Conservation (phyloP, 1,140 invertebrate genomes). For the Sitobion miscanthi region DNA sequence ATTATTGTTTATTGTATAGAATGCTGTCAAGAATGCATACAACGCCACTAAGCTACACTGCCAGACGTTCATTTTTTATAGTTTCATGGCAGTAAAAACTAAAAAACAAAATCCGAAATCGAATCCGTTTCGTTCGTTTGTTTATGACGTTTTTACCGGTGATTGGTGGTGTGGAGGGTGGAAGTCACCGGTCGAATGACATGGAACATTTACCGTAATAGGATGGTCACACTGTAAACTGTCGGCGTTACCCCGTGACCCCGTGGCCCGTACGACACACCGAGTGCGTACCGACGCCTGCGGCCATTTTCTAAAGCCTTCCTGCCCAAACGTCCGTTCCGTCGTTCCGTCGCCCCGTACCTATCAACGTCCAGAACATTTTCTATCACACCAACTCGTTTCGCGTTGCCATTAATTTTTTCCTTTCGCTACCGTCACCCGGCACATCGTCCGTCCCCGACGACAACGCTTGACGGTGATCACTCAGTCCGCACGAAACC, state of each 20-base stretch:
- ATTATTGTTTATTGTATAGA: no score
- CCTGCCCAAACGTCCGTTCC: not conserved
- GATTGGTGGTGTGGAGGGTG: not conserved
- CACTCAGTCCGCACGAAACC: not conserved
- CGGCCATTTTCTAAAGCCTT: constrained; percentile 18
- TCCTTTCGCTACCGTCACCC: not conserved
- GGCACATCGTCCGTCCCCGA: not conserved
- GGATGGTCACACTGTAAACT: constrained; percentile 26
- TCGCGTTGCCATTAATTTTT: not conserved
- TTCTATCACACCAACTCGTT: no score
- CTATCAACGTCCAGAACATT: not conserved
- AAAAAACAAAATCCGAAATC: not conserved
- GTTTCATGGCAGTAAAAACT: not conserved
- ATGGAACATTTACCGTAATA: not conserved
- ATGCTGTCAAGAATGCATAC: no score
- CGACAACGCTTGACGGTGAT: not conserved
- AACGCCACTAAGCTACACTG: no score
- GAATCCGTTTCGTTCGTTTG: not conserved
- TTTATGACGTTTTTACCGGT: no score
- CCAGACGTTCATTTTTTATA: not conserved
- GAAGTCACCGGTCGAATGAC: not conserved
- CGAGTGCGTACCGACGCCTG: not conserved
- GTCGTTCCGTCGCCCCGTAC: no score
- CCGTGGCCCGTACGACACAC: not conserved
- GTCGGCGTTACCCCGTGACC: constrained; percentile 40